Conservation (phyloP, 1,140 invertebrate genomes). For the Drosophila watanabei region DNA sequence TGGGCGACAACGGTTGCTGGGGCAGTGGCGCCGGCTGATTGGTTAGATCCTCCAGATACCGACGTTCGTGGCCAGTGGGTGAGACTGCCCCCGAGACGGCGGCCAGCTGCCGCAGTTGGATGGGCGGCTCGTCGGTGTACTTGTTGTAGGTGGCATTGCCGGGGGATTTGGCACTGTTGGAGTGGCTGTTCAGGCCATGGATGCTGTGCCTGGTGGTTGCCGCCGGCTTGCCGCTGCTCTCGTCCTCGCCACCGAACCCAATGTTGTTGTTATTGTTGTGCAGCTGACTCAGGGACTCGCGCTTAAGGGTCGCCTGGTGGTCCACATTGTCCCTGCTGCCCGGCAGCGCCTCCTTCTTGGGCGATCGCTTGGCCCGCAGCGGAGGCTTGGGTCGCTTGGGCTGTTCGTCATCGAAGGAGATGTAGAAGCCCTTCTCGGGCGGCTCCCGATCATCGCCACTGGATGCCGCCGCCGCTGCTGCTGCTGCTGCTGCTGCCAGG, state of each 20-base stretch:
- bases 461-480: constrained; percentile 14
- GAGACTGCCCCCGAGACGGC: constrained; percentile 43
- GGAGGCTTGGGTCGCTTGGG: constrained; percentile 96
- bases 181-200: constrained; percentile 44
- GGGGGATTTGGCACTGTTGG: constrained; percentile 59
- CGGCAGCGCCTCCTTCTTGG: constrained; percentile 89
- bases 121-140: constrained; percentile 80
- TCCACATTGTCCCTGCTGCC: constrained; percentile 82
- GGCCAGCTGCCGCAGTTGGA: constrained; percentile 71
- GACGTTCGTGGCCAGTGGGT: constrained; percentile 50
- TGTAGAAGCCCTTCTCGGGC: constrained; percentile 96
- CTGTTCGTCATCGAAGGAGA: constrained; percentile 95
- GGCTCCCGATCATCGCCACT: constrained; percentile 85
- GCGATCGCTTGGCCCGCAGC: constrained; percentile 91
- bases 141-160: constrained; percentile 84
- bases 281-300: constrained; percentile 86
- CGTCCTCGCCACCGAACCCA: constrained; percentile 51
- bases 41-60: constrained; percentile 75
- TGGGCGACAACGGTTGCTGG: constrained; percentile 60
- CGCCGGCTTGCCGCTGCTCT: constrained; percentile 28
- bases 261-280: constrained; percentile 80
- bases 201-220: constrained; percentile 53
- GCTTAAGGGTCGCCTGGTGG: constrained; percentile 75
- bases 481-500: constrained; percentile 19
- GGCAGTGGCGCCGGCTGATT: constrained; percentile 61